These are phyloP conservation scores for Bostrychus sinensis DNA, from an alignment of 2,113 vertebrate species.

Conservation along the genomic window DNA sequence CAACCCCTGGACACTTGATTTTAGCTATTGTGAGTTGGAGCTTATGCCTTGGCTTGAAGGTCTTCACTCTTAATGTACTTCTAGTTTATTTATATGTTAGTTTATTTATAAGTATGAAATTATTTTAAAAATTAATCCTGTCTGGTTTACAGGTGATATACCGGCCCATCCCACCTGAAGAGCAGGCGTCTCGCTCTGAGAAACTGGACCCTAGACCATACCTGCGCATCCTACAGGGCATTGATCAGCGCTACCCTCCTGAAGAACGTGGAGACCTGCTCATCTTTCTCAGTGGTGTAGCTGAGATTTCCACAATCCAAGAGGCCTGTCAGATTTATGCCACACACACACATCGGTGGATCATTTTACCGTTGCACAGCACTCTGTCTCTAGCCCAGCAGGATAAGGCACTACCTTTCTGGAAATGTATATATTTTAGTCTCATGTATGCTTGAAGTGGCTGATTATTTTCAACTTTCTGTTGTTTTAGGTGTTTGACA, in stretches of 20 bases:
- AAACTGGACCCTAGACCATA: constrained; percentile 88
- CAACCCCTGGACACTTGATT: no score
- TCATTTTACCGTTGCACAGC: constrained; percentile 89
- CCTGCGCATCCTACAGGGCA: constrained; percentile 88
- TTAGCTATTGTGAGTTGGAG: no score
- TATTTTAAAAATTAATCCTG: not conserved
- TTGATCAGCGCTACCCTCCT: constrained; percentile 86
- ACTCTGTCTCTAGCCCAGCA: constrained; percentile 88
- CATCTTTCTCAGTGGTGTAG: constrained; percentile 91
- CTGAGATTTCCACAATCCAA: constrained; percentile 86
- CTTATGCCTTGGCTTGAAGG: no score
- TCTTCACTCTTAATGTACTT: no score
- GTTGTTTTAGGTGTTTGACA: constrained; percentile 86
- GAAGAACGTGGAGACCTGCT: constrained; percentile 92
- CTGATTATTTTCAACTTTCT: not conserved
- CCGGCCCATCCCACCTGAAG: constrained; percentile 83
- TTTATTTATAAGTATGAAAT: not conserved
- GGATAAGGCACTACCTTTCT: constrained; percentile 83
- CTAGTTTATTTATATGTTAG: not conserved
- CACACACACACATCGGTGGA: constrained; percentile 85
- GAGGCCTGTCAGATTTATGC: constrained; percentile 87
- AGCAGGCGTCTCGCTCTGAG: constrained; percentile 73
- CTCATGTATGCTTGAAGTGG: not conserved
- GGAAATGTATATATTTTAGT: not conserved
- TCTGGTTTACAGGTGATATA: constrained; percentile 84